Percentiles rank a stretch among this genome's conserved stretches.
phyloP scores from a whole-genome alignment of 2,113 vertebrate genomes.

The Heterochromis multidens region DNA sequence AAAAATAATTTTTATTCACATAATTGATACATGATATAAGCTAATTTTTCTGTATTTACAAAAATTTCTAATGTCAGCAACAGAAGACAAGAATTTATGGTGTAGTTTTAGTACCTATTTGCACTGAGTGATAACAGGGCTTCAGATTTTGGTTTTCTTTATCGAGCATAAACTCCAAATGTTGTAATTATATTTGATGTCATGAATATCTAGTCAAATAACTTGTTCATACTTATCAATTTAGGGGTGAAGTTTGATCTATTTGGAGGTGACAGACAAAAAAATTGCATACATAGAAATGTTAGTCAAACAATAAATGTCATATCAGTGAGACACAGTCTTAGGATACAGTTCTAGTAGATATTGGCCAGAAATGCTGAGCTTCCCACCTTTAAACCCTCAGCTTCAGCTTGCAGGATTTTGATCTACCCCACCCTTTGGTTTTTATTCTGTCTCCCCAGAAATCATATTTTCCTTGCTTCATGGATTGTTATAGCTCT shows the following conservation, averaged over 20 bases:
- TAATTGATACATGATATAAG: background rate
- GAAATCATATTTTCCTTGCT: background rate
- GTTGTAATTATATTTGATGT: background rate
- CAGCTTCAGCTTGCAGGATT: background rate
- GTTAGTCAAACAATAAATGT: background rate
- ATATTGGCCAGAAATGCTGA: background rate
- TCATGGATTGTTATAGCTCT: background rate
- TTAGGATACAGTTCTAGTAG: background rate
- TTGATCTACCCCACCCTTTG: background rate
- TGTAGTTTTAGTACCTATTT: background rate
- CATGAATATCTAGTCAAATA: background rate
- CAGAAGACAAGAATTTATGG: rapidly evolving
- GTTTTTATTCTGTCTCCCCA: background rate
- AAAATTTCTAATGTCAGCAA: background rate
- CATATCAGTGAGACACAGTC: background rate
- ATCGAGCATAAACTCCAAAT: background rate
- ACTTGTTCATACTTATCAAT: background rate
- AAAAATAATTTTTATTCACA: background rate
- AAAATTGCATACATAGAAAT: background rate
- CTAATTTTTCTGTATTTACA: background rate
- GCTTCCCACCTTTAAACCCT: background rate
- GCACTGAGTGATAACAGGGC: too few relatives aligned
- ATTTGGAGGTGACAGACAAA: background rate
- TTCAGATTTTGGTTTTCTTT: background rate
- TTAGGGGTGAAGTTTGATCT: background rate